A percentile compares a stretch with the other conserved stretches of the same genome.
phyloP scores from a whole-genome alignment of 2,113 vertebrate genomes.

The Herpetotheres cachinnans region DNA sequence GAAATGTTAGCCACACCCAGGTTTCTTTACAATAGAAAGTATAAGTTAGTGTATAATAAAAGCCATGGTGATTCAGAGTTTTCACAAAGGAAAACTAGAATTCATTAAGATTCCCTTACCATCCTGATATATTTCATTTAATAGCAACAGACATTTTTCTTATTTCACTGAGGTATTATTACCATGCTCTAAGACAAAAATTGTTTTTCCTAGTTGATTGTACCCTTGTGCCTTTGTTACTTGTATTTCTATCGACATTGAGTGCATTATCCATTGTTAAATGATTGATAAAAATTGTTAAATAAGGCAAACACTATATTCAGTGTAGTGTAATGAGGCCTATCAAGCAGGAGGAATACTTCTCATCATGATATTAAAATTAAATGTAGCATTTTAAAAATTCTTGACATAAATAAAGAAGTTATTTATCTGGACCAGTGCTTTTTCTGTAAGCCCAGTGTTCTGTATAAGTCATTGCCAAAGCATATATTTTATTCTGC shows the following conservation, averaged over 20 bases:
- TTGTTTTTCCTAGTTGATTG: conserved; percentile 29
- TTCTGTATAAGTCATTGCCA: conserved; percentile 75
- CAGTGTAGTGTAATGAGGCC: conserved; percentile 73
- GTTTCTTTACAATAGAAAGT: neutral
- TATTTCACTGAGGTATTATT: neutral
- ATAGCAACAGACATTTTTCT: neutral
- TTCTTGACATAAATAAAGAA: conserved; percentile 77
- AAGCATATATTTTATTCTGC: conserved; percentile 71
- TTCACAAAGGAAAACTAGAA: neutral
- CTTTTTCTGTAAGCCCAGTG: conserved; percentile 72
- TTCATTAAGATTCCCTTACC: neutral
- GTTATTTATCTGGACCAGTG: conserved; percentile 76
- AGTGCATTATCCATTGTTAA: conserved; percentile 63
- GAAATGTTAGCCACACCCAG: neutral
- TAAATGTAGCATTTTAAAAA: conserved; percentile 79
- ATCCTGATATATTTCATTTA: neutral
- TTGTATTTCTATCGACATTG: conserved; percentile 35
- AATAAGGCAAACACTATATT: conserved; percentile 78
- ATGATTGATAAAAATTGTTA: conserved; percentile 80
- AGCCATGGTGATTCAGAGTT: neutral
- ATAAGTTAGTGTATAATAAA: neutral
- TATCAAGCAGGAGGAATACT: conserved; percentile 63
- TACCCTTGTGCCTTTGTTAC: conserved; percentile 30
- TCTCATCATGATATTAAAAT: conserved; percentile 77
- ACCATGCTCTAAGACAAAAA: neutral